Base-by-base conservation (phyloP, 2,113 vertebrate species). In the Emydura subglobosa region DNA sequence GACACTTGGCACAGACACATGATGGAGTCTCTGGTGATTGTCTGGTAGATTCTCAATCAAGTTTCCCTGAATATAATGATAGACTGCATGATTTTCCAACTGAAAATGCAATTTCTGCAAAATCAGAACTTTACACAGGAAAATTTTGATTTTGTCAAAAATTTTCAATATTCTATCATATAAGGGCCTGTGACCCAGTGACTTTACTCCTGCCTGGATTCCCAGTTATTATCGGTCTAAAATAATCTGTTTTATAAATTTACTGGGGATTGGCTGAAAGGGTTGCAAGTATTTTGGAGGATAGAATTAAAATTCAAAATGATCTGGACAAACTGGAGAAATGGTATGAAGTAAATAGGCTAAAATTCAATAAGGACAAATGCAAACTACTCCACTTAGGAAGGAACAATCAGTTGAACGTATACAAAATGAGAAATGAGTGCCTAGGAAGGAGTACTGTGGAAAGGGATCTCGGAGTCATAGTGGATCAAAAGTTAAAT, bases 1-100 rank as follows among this genome's bases (percentile, higher is more conserved):
- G 5, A 50, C 42, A 6, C 1, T 44, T 89, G 87, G 72, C 79
- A 93, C 31, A 92, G 79, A 19, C 42, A 47, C 22, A 44, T 22
- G 12, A 34, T 2, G 0, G 24, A 78, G 74, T 47, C 42, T 47
- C 25, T 78, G 44, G 49, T 0, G 0, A 57, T 2, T 42, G n/a
- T 79, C 51, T 49, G 80, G 78, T 51, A 93, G 84, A 83, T 0
- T 2, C 31, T 55, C 92, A 12, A 86, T 12, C 29, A 74, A 65
- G 65, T 31, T 49, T 11, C 22, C 57, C 10, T 21, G 76, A 61
- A 55, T 16, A 29, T 21, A 78, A 44, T 11, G 22, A 16, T 11
- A 29, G 44, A 47, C 13, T 24, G 24, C 42, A 55, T 82, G 53
- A 57, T 47, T 44, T 57, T 39, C 81, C 39, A 54, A 82, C 5